Percentiles rank a stretch among this genome's conserved stretches.
Evolutionary conservation across 2,888 invertebrate genomes (phyloP).

Genomic region (Parnassius mnemosyne): DNA sequence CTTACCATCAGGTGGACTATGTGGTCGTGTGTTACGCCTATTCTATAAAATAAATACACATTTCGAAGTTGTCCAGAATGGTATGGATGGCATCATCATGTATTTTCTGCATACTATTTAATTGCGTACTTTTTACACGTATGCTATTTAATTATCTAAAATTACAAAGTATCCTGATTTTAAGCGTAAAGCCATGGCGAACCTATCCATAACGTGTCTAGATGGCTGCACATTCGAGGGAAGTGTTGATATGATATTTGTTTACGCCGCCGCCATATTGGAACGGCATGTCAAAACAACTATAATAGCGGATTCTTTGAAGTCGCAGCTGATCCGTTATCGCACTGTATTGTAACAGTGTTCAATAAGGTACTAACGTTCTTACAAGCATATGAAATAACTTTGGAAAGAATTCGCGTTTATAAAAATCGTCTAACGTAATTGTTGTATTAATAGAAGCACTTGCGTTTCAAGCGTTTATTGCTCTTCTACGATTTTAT

Average conservation of each 20-base stretch:
- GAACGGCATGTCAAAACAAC: conserved; percentile 24
- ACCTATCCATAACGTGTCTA: conserved; percentile 3
- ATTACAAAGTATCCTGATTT: neutral
- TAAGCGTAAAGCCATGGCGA: conserved; percentile 1
- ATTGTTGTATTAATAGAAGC: conserved; percentile 5
- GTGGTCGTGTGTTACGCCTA: too few relatives aligned
- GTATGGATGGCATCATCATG: too few relatives aligned
- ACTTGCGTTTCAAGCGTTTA: neutral
- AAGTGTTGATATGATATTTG: conserved; percentile 27
- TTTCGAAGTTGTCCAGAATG: too few relatives aligned
- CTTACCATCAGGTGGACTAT: too few relatives aligned
- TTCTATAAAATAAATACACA: too few relatives aligned
- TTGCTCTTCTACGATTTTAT: too few relatives aligned
- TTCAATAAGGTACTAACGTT: neutral
- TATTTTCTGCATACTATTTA: too few relatives aligned
- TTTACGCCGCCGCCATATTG: conserved; percentile 26
- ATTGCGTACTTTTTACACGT: too few relatives aligned
- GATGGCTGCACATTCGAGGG: conserved; percentile 20
- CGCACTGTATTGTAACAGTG: neutral
- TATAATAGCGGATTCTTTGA: conserved; percentile 20
- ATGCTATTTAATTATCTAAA: neutral
- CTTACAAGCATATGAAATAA: conserved; percentile 5
- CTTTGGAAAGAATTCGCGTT: conserved; percentile 8
- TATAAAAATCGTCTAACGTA: conserved; percentile 15
- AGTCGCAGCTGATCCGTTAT: conserved; percentile 12